phyloP scores from a whole-genome alignment of 2,113 vertebrate species.

The Lucifuga dentata region DNA sequence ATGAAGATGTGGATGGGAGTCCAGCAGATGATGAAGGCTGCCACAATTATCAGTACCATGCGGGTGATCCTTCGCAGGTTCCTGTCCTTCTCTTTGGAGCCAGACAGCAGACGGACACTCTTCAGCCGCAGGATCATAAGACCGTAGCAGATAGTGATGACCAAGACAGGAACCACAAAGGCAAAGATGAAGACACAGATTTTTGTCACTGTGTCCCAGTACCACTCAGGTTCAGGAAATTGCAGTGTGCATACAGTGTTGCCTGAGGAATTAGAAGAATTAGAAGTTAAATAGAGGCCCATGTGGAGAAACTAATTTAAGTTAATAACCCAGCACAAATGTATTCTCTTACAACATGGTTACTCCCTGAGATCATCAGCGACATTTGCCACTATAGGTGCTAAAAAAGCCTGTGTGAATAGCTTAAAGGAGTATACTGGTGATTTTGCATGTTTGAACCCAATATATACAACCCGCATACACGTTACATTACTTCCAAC shows the following conservation, averaged over 20 bases:
- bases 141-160: conserved; percentile 96
- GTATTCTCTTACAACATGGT: conserved; percentile 14
- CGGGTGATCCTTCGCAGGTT: conserved; percentile 94
- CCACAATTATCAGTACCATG: conserved; percentile 98
- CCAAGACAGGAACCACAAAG: conserved; percentile 92
- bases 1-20: conserved; percentile 98
- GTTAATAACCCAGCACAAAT: conserved; percentile 51
- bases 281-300: conserved; percentile 32
- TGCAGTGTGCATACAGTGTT: conserved; percentile 86
- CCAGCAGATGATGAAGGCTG: conserved; percentile 97
- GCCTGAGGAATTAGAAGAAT: conserved; percentile 73
- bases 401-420: not conserved
- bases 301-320: conserved; percentile 35
- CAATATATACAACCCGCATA: too few species aligned
- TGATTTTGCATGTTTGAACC: too few species aligned
- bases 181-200: conserved; percentile 97
- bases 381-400: not conserved
- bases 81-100: conserved; percentile 96
- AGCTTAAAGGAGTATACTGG: too few species aligned
- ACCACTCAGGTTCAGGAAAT: conserved; percentile 90
- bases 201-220: conserved; percentile 95
- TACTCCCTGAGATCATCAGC: conserved; percentile 15
- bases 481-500: too few species aligned
- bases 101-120: conserved; percentile 94
- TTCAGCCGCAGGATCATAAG: conserved; percentile 95